These are phyloP conservation scores for Drosophila santomea DNA, from an alignment of 1,140 invertebrate species.

Conservation along the genomic window DNA sequence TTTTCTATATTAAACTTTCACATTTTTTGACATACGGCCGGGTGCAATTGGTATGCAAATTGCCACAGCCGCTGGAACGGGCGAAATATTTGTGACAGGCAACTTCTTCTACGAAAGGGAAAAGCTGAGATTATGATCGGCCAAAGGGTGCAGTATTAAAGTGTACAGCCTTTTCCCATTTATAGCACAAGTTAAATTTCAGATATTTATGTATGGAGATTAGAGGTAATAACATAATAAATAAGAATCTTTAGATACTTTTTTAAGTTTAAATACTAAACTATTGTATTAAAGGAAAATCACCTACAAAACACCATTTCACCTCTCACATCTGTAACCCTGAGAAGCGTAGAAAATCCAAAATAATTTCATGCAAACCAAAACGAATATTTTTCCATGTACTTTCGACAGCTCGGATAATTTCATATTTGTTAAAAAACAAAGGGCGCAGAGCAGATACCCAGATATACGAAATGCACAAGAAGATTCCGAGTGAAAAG, in stretches of 20 bases:
- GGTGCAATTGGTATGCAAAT: conserved; percentile 79
- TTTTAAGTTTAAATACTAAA: no score
- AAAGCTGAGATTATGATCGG: conserved; percentile 40
- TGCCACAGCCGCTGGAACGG: conserved; percentile 39
- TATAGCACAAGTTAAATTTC: no score
- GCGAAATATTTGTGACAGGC: conserved; percentile 11
- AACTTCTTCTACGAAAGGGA: conserved; percentile 26
- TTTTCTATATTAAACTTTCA: conserved; percentile 83
- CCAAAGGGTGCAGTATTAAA: conserved; percentile 9
- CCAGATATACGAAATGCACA: conserved; percentile 14
- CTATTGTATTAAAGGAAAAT: background rate
- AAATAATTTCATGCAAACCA: conserved; percentile 46
- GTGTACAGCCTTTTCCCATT: background rate
- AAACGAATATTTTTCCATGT: conserved; percentile 32
- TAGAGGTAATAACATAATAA: no score
- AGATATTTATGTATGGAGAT: no score
- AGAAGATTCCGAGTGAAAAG: conserved; percentile 51
- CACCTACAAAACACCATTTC: background rate
- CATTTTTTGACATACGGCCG: conserved; percentile 75
- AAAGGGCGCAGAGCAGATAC: conserved; percentile 11
- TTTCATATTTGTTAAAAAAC: conserved; percentile 72
- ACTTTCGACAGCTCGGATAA: conserved; percentile 60
- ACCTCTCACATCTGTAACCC: conserved; percentile 22
- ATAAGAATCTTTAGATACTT: no score
- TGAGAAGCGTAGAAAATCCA: conserved; percentile 43